phyloP scores from a whole-genome alignment of 2,888 invertebrate genomes.

The Lagria hirta region DNA sequence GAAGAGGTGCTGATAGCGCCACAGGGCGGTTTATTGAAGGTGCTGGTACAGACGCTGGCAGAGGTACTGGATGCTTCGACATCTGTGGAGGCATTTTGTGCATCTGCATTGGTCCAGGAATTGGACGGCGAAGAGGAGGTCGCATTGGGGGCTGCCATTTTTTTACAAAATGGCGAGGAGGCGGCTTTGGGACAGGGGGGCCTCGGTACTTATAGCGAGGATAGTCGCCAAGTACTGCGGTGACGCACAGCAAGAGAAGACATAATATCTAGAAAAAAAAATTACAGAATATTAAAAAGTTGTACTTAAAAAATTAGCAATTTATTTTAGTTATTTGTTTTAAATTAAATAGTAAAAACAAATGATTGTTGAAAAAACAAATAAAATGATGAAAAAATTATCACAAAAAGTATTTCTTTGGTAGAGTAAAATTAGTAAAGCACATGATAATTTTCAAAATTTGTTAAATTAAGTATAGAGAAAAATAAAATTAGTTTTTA shows the following conservation, averaged over 20 bases:
- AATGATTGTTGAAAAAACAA: too few relatives aligned
- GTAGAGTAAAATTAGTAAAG: too few relatives aligned
- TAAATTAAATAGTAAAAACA: too few relatives aligned
- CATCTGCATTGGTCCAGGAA: slow-evolving; percentile 29
- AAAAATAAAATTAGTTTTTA: too few relatives aligned
- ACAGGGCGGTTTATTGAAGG: slow-evolving; percentile 19
- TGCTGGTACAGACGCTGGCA: slow-evolving; percentile 8
- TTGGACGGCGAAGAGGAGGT: slow-evolving; percentile 33
- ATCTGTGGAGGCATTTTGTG: slow-evolving; percentile 39
- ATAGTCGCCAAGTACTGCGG: slow-evolving; percentile 26
- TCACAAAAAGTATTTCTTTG: too few relatives aligned
- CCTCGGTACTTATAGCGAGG: slow-evolving; percentile 48
- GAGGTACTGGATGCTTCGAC: slow-evolving; percentile 32
- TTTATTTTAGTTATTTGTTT: too few relatives aligned
- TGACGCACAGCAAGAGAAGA: slow-evolving; percentile 14
- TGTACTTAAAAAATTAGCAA: too few relatives aligned
- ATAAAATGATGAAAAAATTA: too few relatives aligned
- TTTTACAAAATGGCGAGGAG: slow-evolving; percentile 42
- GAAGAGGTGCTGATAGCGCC: slow-evolving; percentile 19
- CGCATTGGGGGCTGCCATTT: slow-evolving; percentile 29
- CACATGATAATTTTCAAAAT: too few relatives aligned
- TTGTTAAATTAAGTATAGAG: too few relatives aligned
- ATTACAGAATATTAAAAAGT: too few relatives aligned
- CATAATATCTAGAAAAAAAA: slow-evolving; percentile 12
- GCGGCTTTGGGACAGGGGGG: slow-evolving; percentile 45